Conservation (phyloP, 2,888 invertebrate genomes). For the Erannis defoliaria region DNA sequence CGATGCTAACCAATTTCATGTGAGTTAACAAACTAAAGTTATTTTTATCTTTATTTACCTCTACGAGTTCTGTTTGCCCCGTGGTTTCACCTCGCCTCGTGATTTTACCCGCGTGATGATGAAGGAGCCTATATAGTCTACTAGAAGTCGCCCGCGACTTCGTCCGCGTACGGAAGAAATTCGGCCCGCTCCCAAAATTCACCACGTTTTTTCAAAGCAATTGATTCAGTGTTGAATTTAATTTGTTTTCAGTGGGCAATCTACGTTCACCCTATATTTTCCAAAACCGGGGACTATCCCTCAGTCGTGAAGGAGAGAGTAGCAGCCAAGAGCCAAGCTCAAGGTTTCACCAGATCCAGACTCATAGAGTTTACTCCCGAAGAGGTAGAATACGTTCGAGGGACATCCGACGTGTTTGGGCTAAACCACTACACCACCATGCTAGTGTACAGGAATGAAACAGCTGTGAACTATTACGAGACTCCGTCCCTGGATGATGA, state of each 20-base stretch:
- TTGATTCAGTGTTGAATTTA: too few species aligned
- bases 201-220: too few species aligned
- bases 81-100: too few species aligned
- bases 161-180: too few species aligned
- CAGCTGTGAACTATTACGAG: constrained; percentile 41
- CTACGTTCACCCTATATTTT: constrained; percentile 87
- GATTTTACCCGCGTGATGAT: too few species aligned
- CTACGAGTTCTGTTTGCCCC: too few species aligned
- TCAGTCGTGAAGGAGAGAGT: constrained; percentile 84
- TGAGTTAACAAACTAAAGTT: too few species aligned
- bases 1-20: constrained; percentile 77
- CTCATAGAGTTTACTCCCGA: constrained; percentile 72
- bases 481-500: constrained; percentile 55
- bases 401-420: constrained; percentile 68
- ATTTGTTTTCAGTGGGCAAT: constrained; percentile 74
- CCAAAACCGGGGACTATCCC: constrained; percentile 85
- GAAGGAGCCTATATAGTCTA: too few species aligned
- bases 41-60: too few species aligned
- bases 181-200: too few species aligned
- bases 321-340: constrained; percentile 77
- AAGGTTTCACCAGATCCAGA: constrained; percentile 73
- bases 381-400: constrained; percentile 64
- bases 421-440: constrained; percentile 88
- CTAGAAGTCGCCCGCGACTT: too few species aligned
- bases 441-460: constrained; percentile 56